Evolutionary conservation across 2,888 invertebrate species (phyloP).

Genomic region (Coenonympha arcania): DNA sequence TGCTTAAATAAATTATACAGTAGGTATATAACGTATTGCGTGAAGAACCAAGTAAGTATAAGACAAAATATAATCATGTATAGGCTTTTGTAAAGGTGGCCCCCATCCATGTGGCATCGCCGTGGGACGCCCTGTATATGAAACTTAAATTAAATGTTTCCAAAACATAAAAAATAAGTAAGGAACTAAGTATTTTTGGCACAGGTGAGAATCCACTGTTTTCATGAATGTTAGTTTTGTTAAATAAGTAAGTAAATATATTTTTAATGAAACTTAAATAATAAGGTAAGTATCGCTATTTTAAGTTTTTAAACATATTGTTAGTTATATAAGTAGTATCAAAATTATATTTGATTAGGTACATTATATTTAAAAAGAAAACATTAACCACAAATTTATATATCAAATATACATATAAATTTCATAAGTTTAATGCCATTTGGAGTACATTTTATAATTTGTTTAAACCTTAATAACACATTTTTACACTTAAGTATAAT

Average conservation of each 20-base stretch:
- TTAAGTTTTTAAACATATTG: background rate
- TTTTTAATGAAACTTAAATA: too few species aligned
- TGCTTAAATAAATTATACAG: too few species aligned
- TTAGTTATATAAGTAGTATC: background rate
- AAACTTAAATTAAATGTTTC: background rate
- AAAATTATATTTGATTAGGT: background rate
- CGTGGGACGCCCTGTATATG: too few species aligned
- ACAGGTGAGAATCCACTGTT: conserved; percentile 63
- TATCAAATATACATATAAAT: conserved; percentile 30
- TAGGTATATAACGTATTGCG: too few species aligned
- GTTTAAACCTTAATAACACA: background rate
- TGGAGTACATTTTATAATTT: conserved; percentile 25
- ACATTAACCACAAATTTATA: conserved; percentile 30
- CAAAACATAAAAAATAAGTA: background rate
- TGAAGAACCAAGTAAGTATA: too few species aligned
- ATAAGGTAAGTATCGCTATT: background rate
- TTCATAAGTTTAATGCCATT: conserved; percentile 32
- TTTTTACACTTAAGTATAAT: conserved; percentile 1
- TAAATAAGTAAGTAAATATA: too few species aligned
- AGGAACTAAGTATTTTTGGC: conserved; percentile 45
- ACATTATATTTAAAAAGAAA: conserved; percentile 8
- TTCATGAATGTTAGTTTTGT: conserved; percentile 42
- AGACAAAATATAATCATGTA: too few species aligned
- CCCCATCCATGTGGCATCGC: too few species aligned
- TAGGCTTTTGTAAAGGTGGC: too few species aligned